Evolutionary conservation across 64 coral and sea anemone genomes (phyloP).

Genomic region (Exaiptasia diaphana): DNA sequence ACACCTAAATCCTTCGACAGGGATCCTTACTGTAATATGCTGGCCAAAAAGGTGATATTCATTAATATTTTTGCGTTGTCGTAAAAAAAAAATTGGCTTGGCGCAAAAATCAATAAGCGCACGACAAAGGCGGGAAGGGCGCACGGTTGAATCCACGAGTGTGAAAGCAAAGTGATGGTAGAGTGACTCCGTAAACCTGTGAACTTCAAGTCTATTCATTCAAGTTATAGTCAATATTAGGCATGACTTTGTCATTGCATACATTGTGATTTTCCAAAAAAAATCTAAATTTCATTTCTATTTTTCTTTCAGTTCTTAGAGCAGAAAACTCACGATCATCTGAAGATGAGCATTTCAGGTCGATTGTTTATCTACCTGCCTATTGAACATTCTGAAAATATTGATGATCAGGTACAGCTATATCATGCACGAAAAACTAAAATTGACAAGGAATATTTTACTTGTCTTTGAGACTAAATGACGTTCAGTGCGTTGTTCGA

Average conservation of each 20-base stretch:
- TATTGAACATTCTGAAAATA: conserved; percentile 68
- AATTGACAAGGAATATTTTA: background rate
- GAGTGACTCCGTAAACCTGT: no score
- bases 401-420: conserved; percentile 53
- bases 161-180: no score
- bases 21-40: conserved; percentile 1
- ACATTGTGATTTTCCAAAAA: no score
- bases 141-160: no score
- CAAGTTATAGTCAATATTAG: no score
- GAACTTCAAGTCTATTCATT: no score
- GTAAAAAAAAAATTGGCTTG: no score
- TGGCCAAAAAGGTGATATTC: background rate
- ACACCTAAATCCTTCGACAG: background rate
- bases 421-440: no score
- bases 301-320: conserved; percentile 26
- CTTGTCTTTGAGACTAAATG: background rate
- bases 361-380: conserved; percentile 67
- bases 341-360: conserved; percentile 24
- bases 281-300: background rate
- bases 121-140: no score
- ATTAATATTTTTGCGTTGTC: no score
- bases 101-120: no score
- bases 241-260: no score
- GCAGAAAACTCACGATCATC: conserved; percentile 48
- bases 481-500: background rate